Base-by-base conservation (phyloP, 2,113 vertebrate genomes). In the Megaceryle torquata region DNA sequence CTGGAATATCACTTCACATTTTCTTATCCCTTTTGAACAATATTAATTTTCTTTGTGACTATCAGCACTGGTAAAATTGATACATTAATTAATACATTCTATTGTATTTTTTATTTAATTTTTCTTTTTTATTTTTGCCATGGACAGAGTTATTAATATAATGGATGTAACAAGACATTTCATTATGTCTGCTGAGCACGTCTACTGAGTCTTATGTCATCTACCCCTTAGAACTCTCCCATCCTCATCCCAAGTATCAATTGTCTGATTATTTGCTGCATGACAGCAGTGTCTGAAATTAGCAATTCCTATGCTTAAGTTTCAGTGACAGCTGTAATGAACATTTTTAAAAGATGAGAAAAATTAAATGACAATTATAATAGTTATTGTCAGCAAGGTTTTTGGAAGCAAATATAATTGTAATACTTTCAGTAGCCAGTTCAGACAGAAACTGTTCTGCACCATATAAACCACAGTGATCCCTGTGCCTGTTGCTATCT, bases 231-330 rank as follows among this genome's bases (percentile, higher is more conserved):
- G 53, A 87, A 89, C 41, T 89, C 35, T 85, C 20, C 39, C 24
- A 76, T 68, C 48, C 54, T 80, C n/a, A 79, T 82, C 31, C 44
- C 70, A 61, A 79, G 44, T 56, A 85, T 50, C 70, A 95, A 89
- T 94, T 93, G 79, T 88, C 84, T 82, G 48, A 56, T 22, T 82
- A 56, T 95, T 89, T 95, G 26, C 72, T 95, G 76, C 46, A 72
- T 86, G 89, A 82, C 65, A 91, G 37, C 33, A 89, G 43, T 22
- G n/a, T 64, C 74, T 91, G 84, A 79, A 89, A 89, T 89, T 19
- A 76, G 44, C 39, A 72, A 41, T 76, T 91, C 37, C 59, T 85
- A 18, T 72, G 46, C 59, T 83, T 72, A 53, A 65, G 31, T 81
- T 91, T 79, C 84, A 53, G 39, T 35, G 68, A 43, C 76, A 79